Evolutionary conservation across 2,797 vertebrate species (phyloP).

Genomic region (Chromobotia macracanthus): DNA sequence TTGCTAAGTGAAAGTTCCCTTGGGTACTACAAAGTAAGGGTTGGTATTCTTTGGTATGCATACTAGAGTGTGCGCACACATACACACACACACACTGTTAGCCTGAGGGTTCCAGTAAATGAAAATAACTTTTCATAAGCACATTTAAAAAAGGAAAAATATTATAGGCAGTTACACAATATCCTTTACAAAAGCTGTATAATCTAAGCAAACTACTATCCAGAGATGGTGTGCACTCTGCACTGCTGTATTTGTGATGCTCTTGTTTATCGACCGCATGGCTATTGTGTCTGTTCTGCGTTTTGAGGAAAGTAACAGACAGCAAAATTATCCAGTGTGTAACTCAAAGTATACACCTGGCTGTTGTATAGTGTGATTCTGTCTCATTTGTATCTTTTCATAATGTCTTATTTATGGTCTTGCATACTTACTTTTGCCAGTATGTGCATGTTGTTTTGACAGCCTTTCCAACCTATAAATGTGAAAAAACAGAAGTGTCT

Average conservation of each 20-base stretch:
- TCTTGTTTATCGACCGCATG: neutral
- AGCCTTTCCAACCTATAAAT: constrained; percentile 7
- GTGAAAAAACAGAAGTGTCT: neutral
- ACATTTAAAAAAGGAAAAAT: neutral
- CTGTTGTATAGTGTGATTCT: neutral
- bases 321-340: neutral
- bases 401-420: neutral
- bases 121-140: constrained; percentile 25
- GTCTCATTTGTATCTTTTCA: constrained; percentile 13
- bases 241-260: neutral
- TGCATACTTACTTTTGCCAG: neutral
- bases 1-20: constrained; percentile 53
- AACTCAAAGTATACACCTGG: neutral
- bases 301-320: constrained; percentile 3
- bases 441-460: constrained; percentile 29
- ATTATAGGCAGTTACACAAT: constrained; percentile 7
- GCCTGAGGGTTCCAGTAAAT: constrained; percentile 19
- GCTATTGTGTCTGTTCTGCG: constrained; percentile 9
- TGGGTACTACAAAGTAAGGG: constrained; percentile 47
- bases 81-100: constrained; percentile 5
- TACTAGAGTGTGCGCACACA: neutral
- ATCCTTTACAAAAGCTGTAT: constrained; percentile 2
- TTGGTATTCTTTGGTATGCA: constrained; percentile 20
- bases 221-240: neutral
- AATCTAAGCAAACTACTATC: neutral